Base-by-base conservation (phyloP, 2,113 vertebrate genomes). In the Cygnus buccinator region DNA sequence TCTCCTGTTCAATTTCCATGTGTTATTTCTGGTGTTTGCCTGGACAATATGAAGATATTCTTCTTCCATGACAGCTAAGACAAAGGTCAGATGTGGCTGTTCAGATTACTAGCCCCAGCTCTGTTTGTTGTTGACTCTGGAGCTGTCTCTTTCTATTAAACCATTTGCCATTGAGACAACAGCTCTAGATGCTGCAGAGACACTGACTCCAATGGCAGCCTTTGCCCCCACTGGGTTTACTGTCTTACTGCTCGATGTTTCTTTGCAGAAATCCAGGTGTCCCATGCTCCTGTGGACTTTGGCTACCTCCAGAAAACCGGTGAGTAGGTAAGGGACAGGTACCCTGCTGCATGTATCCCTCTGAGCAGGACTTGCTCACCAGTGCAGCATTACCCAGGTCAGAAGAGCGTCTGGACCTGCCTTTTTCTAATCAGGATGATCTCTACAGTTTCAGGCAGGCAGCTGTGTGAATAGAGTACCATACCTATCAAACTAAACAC, bases 381-480 rank as follows among this genome's bases (percentile, higher is more conserved):
- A 82, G 7, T 10, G 17, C 39, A 78, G 46, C 50, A 7, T 46
- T 78, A 29, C 50, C 63, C 5, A 25, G 71, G 44, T 46, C 35
- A 73, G 48, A 73, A 82, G 10, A 76, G 39, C 54, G 76, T 57
- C 67, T 82, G 41, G 31, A 75, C 68, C 54, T 66, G 58, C 44
- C 11, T 79, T 86, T 77, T 89, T 41, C n/a, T 79, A 57, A 71
- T 72, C 62, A 59, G 29, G 21, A 55, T 82, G 86, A 78, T 75
- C 70, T 80, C 90, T 71, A 66, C 62, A 79, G 41, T 41, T 94
- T 91, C 52, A 90, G 82, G 17, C 81, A 97, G 87, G 31, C 61
- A 74, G 57, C 61, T 87, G 61, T 20, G 14, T 76, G 82, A 82
- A 22, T 39, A 63, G 63, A 87, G 79, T 73, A 70, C 78, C 54